Base-by-base conservation (phyloP, 2,888 invertebrate species). In the Trypoxylon attenuatum region DNA sequence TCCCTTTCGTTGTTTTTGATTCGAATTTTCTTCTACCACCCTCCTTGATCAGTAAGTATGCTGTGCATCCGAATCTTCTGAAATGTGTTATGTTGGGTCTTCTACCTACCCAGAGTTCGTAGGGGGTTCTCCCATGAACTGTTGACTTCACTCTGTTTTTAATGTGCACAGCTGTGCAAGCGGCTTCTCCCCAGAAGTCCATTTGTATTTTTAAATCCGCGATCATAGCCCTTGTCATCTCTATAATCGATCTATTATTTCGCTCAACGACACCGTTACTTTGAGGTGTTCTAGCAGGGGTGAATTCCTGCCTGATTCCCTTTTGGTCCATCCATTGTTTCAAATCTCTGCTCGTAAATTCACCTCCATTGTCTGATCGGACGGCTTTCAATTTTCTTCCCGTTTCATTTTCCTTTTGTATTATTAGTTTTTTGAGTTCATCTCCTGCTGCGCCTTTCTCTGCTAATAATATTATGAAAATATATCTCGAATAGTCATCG, bases 131-230 rank as follows among this genome's bases (percentile, higher is more conserved):
- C 25, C 39, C 49, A 18, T 53, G 41, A 0, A 56, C 38, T 1
- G n/a, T 33, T 13, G 59, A 60, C 13, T 49, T 60, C 0, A 22
- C 25, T 8, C 46, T 6, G 6, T 62, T 62, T 10, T n/a, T 27
- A 2, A 47, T 29, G n/a, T 56, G 27, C 13, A 1, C 39, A 0
- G 62, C 25, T 0, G 45, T 13, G 22, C 16, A 15, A 0, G 21
- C 25, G 10, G 56, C 46, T 23, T 62, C 47, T 2, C 5, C 50
- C 46, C 50, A 54, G 27, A 54, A 58, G 23, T 56, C 15, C 5
- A 51, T 0, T 2, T 29, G 29, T n/a, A 52, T 18, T 13, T 54
- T 38, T 1, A 23, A 33, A 6, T 22, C 33, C 4, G 54, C 21
- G 2, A 58, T 15, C 19, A 55, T 55, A 0, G 47, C 6, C n/a